Evolutionary conservation across 2,888 invertebrate genomes (phyloP), one percentile per base, ranked within the genome.

Genomic region (Drosophila atripex): DNA sequence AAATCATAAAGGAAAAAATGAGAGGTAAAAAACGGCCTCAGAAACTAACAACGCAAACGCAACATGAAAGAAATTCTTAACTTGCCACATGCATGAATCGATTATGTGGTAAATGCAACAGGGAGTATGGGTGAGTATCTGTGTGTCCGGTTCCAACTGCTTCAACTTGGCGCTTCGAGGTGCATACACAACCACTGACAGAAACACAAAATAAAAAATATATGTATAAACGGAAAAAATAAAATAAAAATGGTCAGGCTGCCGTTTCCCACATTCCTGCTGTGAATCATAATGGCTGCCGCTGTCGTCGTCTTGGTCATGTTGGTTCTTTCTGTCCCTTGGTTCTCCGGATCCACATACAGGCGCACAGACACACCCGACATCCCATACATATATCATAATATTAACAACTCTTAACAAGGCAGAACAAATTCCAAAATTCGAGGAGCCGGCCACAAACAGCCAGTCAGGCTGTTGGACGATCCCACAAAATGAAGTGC

Each of bases 341-440:
- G 49, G 49, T 38, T 21, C 55, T 45, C 50, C 30, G 32, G 18
- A 12, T 32, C 41, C 49, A 18, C 35, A 2, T 45, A 28, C 35
- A 49, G 41, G 49, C 63, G 64, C 51, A 59, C 65, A 55, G 32
- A 57, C 35, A 71, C 39, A 64, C 45, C 70, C 6, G 53, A 47
- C 28, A 63, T 43, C 59, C 68, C 71, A 73, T 77, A 83, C 83
- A 84, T 89, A 90, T 90, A 89, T 89, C 90, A 89, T 89, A 90
- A 90, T 88, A 88, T 89, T 90, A 89, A 89, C 89, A 89, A 90
- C 89, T 89, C 89, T 89, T 89, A 89, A 89, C 89, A 89, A 89
- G 89, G 78, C 88, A 84, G 80, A 90, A 89, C 89, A 87, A 89
- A 89, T 90, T 89, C 88, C 82, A 78, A 79, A 86, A 86, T 84